These are phyloP conservation scores for Acrocephalus kingi DNA, from an alignment of 2,113 vertebrate species.

Conservation along the genomic window DNA sequence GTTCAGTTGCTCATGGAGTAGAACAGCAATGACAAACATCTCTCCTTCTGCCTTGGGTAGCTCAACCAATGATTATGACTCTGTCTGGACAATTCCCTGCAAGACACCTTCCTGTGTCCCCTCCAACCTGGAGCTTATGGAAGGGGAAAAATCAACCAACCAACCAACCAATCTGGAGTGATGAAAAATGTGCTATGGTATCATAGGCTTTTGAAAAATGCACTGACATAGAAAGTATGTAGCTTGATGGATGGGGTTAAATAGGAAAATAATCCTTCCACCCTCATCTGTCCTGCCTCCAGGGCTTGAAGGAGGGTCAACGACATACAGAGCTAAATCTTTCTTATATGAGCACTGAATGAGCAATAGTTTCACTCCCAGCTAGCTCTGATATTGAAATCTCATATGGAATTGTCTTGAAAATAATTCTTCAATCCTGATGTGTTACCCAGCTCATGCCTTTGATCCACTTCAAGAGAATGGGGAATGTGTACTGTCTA, in stretches of 20 bases:
- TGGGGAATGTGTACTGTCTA: neutral
- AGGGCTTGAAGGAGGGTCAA: neutral
- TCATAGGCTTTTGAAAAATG: neutral
- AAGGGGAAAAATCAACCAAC: neutral
- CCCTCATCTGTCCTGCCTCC: neutral
- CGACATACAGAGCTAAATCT: constrained; percentile 1
- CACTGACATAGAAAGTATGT: neutral
- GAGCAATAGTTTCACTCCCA: neutral
- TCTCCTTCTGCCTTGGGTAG: neutral
- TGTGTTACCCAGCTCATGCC: neutral
- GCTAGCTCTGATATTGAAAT: neutral
- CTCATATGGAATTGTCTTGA: constrained; percentile 34
- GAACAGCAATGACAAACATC: neutral
- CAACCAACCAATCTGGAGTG: neutral
- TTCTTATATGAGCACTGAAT: neutral
- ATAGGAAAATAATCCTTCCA: neutral
- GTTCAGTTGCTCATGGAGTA: neutral
- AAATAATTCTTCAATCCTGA: constrained; percentile 11
- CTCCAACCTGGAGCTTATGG: neutral
- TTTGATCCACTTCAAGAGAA: neutral
- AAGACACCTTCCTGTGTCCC: neutral
- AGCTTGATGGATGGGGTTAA: constrained; percentile 13
- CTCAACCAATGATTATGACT: neutral
- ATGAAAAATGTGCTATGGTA: neutral
- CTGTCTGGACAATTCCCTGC: neutral